phyloP scores from a whole-genome alignment of 2,888 invertebrate genomes.

The Beris morrisii region DNA sequence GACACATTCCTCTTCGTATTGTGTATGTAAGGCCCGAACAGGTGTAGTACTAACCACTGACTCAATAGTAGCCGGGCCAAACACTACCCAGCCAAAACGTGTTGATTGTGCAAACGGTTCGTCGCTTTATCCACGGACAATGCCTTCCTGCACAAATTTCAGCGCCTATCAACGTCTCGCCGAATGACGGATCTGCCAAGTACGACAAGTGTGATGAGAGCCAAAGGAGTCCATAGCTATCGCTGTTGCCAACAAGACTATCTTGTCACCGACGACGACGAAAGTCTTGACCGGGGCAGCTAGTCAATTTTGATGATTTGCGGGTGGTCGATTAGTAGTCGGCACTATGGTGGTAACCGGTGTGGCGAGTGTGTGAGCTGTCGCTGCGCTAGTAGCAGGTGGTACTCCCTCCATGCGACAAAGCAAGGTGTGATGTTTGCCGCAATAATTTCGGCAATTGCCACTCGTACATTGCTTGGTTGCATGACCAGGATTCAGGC shows the following conservation, averaged over 20 bases:
- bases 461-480: conserved; percentile 25
- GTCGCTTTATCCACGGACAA: background rate
- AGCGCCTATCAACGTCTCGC: no score
- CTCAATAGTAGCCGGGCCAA: background rate
- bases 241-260: conserved; percentile 32
- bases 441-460: conserved; percentile 26
- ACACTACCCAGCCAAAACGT: background rate
- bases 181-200: conserved; percentile 31
- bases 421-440: conserved; percentile 5
- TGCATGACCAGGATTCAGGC: conserved; percentile 27
- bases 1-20: no score
- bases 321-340: conserved; percentile 7
- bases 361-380: conserved; percentile 2
- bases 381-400: background rate
- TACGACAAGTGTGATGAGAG: conserved; percentile 26
- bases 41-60: no score
- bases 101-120: background rate
- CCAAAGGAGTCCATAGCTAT: conserved; percentile 33
- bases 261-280: conserved; percentile 20
- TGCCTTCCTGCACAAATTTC: background rate
- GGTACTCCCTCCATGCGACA: no score
- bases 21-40: no score
- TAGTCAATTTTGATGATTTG: conserved; percentile 15
- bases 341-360: background rate
- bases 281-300: conserved; percentile 25